Conservation (phyloP, 2,113 vertebrate species). For the Mormyrus lacerda region DNA sequence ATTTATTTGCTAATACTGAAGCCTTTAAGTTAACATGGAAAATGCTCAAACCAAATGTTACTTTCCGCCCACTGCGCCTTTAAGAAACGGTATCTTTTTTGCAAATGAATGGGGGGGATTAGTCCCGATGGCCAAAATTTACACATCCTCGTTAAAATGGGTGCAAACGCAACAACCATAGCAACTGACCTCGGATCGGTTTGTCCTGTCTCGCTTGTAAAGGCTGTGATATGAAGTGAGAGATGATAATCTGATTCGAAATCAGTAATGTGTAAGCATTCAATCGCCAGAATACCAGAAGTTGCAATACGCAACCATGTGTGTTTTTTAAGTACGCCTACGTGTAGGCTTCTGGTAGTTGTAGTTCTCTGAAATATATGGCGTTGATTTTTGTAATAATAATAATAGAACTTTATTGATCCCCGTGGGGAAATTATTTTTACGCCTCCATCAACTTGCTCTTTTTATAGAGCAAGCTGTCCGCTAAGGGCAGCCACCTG, state of each 20-base stretch:
- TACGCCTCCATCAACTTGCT: no score
- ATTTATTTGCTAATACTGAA: constrained; percentile 1
- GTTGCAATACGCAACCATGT: neutral
- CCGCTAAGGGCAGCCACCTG: no score
- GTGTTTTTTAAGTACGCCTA: neutral
- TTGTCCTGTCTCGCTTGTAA: neutral
- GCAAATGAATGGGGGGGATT: constrained; percentile 54
- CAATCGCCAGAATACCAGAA: neutral
- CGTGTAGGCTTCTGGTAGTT: constrained; percentile 43
- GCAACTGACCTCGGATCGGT: neutral
- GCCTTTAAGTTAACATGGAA: constrained; percentile 21
- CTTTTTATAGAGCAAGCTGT: no score
- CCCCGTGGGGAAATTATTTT: no score
- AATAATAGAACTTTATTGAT: no score
- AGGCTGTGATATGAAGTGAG: no score
- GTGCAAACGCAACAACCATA: neutral
- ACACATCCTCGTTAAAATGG: constrained; percentile 51
- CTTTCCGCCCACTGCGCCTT: constrained; percentile 36
- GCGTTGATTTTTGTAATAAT: neutral
- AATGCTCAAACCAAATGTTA: constrained; percentile 12
- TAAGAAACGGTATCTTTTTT: constrained; percentile 33
- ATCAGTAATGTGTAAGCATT: neutral
- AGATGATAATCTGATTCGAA: neutral
- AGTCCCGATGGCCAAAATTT: constrained; percentile 55
- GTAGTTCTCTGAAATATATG: constrained; percentile 38